Conservation (phyloP, 2,797 vertebrate genomes). For the Artibeus jamaicensis region DNA sequence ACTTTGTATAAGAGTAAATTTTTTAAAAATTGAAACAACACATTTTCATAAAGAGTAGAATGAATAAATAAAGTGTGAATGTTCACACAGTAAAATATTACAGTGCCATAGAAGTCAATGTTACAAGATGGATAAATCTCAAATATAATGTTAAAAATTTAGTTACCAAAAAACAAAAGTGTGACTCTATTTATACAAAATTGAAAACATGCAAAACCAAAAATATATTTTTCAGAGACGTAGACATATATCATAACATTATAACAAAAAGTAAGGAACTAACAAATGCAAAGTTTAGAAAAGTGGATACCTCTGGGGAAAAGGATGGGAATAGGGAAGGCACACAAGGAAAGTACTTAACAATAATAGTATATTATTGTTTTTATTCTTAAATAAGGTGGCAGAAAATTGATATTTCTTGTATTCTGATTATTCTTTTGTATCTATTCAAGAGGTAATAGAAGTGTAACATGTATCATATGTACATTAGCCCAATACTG, state of each 20-base stretch:
- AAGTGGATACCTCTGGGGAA: background rate
- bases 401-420: background rate
- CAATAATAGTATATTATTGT: background rate
- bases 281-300: background rate
- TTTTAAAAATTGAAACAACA: background rate
- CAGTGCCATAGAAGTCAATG: background rate
- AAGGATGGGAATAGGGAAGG: background rate
- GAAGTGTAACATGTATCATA: background rate
- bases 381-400: background rate
- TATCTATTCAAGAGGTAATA: background rate
- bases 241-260: background rate
- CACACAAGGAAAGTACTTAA: background rate
- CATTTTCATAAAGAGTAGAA: background rate
- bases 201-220: background rate
- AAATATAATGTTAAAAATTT: background rate
- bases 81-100: background rate
- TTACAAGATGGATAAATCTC: background rate
- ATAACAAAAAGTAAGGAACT: background rate
- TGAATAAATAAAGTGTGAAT: background rate
- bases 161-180: background rate
- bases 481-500: background rate
- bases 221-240: background rate
- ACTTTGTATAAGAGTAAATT: background rate
- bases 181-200: background rate
- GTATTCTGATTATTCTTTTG: background rate